Percentiles rank a stretch among this genome's conserved stretches.
These are phyloP conservation scores for Sphecodes monilicornis DNA, from an alignment of 2,888 invertebrate genomes.

Conservation along the genomic window DNA sequence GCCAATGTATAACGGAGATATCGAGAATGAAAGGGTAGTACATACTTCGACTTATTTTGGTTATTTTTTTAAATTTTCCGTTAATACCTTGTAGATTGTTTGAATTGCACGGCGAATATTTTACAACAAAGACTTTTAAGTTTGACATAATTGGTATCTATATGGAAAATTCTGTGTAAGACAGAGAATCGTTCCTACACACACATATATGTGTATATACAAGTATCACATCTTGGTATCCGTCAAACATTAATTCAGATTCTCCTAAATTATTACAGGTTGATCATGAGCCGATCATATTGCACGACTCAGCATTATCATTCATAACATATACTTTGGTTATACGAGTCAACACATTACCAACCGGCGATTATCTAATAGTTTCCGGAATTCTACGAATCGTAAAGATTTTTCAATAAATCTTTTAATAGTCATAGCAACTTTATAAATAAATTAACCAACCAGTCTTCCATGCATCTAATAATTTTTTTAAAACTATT, in stretches of 20 bases:
- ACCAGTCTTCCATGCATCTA: too few relatives aligned
- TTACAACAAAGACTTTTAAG: not conserved
- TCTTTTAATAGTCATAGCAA: not conserved
- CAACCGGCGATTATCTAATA: not conserved
- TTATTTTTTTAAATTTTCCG: not conserved
- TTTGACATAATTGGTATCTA: not conserved
- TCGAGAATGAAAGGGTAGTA: too few relatives aligned
- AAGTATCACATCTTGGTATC: slow-evolving; percentile 22
- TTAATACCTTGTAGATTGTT: not conserved
- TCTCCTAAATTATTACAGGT: slow-evolving; percentile 6
- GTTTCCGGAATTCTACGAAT: not conserved
- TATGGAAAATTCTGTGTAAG: not conserved
- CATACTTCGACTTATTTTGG: too few relatives aligned
- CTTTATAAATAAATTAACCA: too few relatives aligned
- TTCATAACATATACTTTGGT: not conserved
- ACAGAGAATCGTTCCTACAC: not conserved
- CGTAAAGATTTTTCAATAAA: not conserved
- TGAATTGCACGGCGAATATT: not conserved
- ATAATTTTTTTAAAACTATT: not conserved
- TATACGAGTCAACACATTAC: not conserved
- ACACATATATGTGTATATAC: not conserved
- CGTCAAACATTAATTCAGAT: not conserved
- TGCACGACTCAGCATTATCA: not conserved
- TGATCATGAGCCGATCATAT: not conserved
- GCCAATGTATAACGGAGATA: not conserved